Evolutionary conservation across 2,797 vertebrate species (phyloP), one percentile per base, ranked within the genome.

Genomic region (Crenichthys baileyi): DNA sequence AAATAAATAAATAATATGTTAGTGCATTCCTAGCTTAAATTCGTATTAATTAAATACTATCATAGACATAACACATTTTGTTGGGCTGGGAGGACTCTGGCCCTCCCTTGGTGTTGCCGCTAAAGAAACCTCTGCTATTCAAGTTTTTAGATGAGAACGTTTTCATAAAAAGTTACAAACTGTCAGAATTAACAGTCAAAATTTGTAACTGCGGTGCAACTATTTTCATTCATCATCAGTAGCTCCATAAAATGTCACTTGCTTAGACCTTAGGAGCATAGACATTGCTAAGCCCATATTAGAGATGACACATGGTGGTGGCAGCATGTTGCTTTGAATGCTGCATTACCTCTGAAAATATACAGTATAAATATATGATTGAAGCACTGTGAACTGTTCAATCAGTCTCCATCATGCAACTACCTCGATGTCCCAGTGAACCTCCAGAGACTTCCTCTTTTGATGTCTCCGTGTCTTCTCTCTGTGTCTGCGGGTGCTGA

Each of bases 401-500:
- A 0, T 53, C 51, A 11, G 41, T 53, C 68, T 61, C 72, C 31
- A 11, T 15, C 31, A 11, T 15, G 75, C 79, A 55, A 77, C 71
- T 84, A 72, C 80, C 73, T 81, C 20, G 44, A 22, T 4, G 74
- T 87, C 83, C 89, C 58, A 86, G 86, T 87, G 76, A 84, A 73
- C 78, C 86, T 79, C 83, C 70, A 83, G 87, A 90, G 90, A 90
- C 67, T 77, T 82, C 82, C 76, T 82, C 90, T 81, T 90, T 88
- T 91, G 90, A 90, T 89, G 87, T 88, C 85, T 82, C 76, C 67
- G 50, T 70, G 83, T 88, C 84, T 73, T 71, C 86, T 70, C 84
- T 81, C 80, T 0, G 73, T 82, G 84, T 88, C 85, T 79, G 63
- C 75, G 72, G 79, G 79, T 12, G 78, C 71, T 89, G 93, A 93